phyloP scores from a whole-genome alignment of 2,888 invertebrate species.

The Ypsolopha scabrella region DNA sequence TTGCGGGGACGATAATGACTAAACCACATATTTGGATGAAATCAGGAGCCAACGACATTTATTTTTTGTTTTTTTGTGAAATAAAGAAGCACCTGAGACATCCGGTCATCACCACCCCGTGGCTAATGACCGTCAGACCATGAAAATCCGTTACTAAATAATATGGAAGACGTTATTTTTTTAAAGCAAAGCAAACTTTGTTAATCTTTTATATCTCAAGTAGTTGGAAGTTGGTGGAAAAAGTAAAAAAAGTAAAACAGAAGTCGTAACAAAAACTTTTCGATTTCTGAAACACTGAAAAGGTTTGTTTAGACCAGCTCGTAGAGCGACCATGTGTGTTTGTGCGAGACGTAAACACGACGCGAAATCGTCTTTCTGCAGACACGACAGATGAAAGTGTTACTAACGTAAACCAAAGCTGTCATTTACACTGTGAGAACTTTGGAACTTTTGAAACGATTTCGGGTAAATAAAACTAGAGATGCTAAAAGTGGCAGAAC shows the following conservation, averaged over 20 bases:
- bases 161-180: too few relatives aligned
- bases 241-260: not conserved
- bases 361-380: slow-evolving; percentile 23
- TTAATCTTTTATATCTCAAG: too few relatives aligned
- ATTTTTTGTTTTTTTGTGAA: not conserved
- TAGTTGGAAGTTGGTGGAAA: not conserved
- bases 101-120: slow-evolving; percentile 37
- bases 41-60: not conserved
- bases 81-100: slow-evolving; percentile 32
- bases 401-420: slow-evolving; percentile 12
- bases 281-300: not conserved
- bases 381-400: not conserved
- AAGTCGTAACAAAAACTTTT: not conserved
- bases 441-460: not conserved
- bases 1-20: not conserved
- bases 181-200: too few relatives aligned
- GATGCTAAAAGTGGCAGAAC: too few relatives aligned
- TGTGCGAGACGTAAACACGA: slow-evolving; percentile 30
- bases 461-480: not conserved
- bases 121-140: slow-evolving; percentile 40
- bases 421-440: not conserved
- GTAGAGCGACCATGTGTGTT: slow-evolving; percentile 23
- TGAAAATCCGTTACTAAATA: slow-evolving; percentile 53
- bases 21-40: slow-evolving; percentile 6
- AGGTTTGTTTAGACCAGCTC: slow-evolving; percentile 18